Evolutionary conservation across 2,888 invertebrate genomes (phyloP).

Genomic region (Saturnia japonica): DNA sequence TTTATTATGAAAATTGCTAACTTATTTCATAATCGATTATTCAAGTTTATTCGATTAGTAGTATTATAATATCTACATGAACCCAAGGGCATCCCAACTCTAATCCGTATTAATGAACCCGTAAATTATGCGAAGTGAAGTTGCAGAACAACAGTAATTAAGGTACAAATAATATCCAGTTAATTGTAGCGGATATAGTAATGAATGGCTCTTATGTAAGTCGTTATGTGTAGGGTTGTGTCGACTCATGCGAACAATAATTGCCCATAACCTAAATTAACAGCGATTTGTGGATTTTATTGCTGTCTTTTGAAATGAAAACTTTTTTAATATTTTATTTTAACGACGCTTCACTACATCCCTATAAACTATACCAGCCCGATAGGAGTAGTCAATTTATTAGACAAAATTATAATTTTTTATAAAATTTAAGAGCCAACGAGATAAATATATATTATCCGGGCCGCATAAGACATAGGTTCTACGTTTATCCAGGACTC

Average conservation of each 20-base stretch:
- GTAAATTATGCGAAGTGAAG: slow-evolving; percentile 13
- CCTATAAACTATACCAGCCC: no score
- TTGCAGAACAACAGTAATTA: slow-evolving; percentile 15
- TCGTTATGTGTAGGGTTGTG: slow-evolving; percentile 12
- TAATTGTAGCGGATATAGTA: slow-evolving; percentile 16
- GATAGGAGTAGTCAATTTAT: no score
- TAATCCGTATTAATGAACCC: slow-evolving; percentile 15
- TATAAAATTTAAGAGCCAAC: no score
- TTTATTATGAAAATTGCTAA: background rate
- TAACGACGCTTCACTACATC: no score
- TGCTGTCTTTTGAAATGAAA: background rate
- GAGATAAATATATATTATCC: no score
- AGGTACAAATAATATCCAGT: slow-evolving; percentile 16
- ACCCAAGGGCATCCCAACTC: background rate
- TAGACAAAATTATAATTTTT: no score
- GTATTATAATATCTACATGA: background rate
- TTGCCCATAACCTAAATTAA: slow-evolving; percentile 1
- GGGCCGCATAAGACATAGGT: no score
- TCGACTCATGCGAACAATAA: slow-evolving; percentile 7
- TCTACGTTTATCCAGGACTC: no score
- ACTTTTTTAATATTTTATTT: no score
- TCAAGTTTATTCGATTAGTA: background rate
- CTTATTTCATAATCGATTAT: background rate
- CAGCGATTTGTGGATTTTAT: background rate
- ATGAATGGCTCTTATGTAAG: slow-evolving; percentile 15